Evolutionary conservation across 30 jellyfish, hydroid and myxozoan species (phyloP), one percentile per base, ranked within the genome.

Genomic region (Haliclystus octoradiatus): DNA sequence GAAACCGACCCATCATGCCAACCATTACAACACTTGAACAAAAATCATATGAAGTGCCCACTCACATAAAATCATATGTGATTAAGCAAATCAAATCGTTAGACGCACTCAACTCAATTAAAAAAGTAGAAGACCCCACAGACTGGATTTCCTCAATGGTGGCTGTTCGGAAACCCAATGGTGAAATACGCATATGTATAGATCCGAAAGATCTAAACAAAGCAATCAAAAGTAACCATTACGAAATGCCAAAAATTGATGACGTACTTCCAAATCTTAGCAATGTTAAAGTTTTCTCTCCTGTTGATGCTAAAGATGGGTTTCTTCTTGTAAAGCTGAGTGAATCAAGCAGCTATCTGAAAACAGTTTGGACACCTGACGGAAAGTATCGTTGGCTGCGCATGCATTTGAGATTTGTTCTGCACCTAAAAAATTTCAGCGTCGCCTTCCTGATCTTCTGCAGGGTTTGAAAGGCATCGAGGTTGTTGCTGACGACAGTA

Each of bases 401-500:
- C 78, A 63, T 75, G 19, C 47, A 24, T 2, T 29, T 75, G 22
- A 3, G 33, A 2, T 74, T 51, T 57, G 75, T 34, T 68, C 47
- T 31, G 75, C 61, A 53, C 77, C 71, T 34, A 76, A 74, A 52
- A 71, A 74, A 25, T 74, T 74, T 63, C 71, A 74, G 77, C 31
- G 77, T 27, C 30, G 71, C 34, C 65, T 77, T 19, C 23, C 67
- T 26, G 77, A 62, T 35, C 25, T 52, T 7, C 32, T 67, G 34
- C 72, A 9, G 34, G 77, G 69, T 27, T 68, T 76, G 14, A 33
- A 34, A 35, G 77, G 71, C 29, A 69, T 77, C 31, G 5, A 60
- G 31, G 33, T 50, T 3, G 68, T 69, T 40, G 83, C 77, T 27
- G 76, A 77, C 68, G 82, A 67, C 77, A 29, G 52, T 1, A n/a